phyloP scores from a whole-genome alignment of 2,797 vertebrate species.

The Synanceia verrucosa region DNA sequence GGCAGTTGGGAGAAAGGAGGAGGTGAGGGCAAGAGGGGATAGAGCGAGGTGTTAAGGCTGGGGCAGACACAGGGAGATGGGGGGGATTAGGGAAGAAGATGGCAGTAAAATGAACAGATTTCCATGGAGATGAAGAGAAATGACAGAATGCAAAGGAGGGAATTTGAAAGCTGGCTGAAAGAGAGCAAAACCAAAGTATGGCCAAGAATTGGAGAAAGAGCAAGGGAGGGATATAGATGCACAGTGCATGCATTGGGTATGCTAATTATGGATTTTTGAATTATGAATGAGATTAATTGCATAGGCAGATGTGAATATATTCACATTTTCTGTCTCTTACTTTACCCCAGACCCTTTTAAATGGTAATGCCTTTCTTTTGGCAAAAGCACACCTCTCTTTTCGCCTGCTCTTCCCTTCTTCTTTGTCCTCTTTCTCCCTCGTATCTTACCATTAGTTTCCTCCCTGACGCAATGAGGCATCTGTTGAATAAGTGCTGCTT shows the following conservation, averaged over 20 bases:
- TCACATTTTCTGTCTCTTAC: conserved; percentile 44
- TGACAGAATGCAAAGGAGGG: conserved; percentile 47
- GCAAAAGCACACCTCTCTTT: conserved; percentile 22
- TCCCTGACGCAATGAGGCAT: conserved; percentile 28
- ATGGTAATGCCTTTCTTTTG: conserved; percentile 52
- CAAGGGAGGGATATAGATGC: conserved; percentile 37
- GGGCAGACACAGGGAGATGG: conserved; percentile 50
- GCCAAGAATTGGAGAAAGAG: conserved; percentile 24
- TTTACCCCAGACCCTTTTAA: conserved; percentile 57
- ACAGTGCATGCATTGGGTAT: conserved; percentile 55
- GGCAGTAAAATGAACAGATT: conserved; percentile 51
- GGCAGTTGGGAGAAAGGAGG: conserved; percentile 45
- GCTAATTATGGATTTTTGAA: conserved; percentile 77
- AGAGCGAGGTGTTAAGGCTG: conserved; percentile 50
- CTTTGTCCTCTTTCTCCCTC: background rate
- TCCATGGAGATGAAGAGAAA: conserved; percentile 70
- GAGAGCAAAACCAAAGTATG: conserved; percentile 43
- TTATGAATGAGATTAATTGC: conserved; percentile 82
- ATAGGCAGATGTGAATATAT: conserved; percentile 61
- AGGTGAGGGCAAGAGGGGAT: conserved; percentile 33
- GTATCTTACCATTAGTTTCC: conserved; percentile 13
- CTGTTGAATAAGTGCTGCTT: conserved; percentile 51
- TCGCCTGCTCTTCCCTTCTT: background rate
- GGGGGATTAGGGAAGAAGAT: conserved; percentile 65
- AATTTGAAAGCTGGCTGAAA: conserved; percentile 41